Evolutionary conservation across 1,140 invertebrate genomes (phyloP).

Genomic region (Drosophila yakuba): DNA sequence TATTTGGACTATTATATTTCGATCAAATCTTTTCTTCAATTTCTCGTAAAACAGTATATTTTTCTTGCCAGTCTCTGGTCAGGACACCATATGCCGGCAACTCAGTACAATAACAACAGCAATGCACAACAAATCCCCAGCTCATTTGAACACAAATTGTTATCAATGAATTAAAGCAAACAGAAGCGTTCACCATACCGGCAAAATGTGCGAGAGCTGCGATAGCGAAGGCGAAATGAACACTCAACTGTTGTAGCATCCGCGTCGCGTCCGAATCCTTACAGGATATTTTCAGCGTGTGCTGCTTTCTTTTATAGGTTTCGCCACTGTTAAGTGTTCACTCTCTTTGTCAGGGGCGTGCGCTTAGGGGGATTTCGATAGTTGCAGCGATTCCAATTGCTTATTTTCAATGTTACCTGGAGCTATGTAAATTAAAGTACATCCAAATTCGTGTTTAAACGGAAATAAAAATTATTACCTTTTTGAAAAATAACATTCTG

Average conservation of each 20-base stretch:
- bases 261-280: constrained; percentile 8
- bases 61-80: constrained; percentile 2
- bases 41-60: background rate
- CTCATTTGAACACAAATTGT: constrained; percentile 5
- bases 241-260: background rate
- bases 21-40: background rate
- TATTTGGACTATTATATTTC: too few species aligned
- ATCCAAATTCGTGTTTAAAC: too few species aligned
- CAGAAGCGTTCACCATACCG: constrained; percentile 4
- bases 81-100: constrained; percentile 35
- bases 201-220: constrained; percentile 27
- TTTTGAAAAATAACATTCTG: too few species aligned
- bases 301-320: constrained; percentile 8
- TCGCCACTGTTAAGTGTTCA: background rate
- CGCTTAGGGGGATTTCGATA: background rate
- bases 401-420: too few species aligned
- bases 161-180: constrained; percentile 14
- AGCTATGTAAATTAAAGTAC: too few species aligned
- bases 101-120: constrained; percentile 1
- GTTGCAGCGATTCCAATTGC: background rate
- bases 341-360: background rate
- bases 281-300: background rate
- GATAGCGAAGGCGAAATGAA: background rate
- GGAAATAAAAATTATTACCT: too few species aligned
- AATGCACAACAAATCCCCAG: constrained; percentile 4